These are phyloP conservation scores for Agriopis marginaria DNA, from an alignment of 2,888 invertebrate species.

Conservation along the genomic window DNA sequence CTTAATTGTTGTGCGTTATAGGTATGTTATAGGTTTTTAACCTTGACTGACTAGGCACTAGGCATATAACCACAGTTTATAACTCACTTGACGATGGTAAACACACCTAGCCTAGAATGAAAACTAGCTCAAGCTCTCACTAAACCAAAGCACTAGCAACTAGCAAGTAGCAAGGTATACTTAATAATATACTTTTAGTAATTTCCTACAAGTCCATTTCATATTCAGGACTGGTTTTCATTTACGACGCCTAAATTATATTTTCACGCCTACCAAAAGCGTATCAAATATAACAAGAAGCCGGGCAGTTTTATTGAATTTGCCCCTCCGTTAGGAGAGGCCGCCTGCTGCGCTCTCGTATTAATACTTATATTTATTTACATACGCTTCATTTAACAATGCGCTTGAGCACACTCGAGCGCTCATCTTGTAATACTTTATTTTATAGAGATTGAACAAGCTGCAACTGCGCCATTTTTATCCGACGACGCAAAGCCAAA, in stretches of 20 bases:
- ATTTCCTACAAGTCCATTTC: not conserved
- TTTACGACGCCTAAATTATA: conserved; percentile 20
- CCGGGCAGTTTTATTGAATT: conserved; percentile 69
- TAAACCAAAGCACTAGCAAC: too few relatives aligned
- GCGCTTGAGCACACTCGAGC: conserved; percentile 72
- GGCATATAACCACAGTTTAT: too few relatives aligned
- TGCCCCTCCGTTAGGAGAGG: conserved; percentile 67
- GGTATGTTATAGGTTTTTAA: too few relatives aligned
- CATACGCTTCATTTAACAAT: conserved; percentile 84
- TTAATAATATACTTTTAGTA: not conserved
- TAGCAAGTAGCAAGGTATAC: not conserved
- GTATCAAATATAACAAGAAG: conserved; percentile 43
- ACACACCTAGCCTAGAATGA: too few relatives aligned
- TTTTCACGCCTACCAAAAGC: conserved; percentile 34
- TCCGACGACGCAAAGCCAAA: conserved; percentile 13
- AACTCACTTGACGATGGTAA: too few relatives aligned
- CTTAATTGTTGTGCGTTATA: too few relatives aligned
- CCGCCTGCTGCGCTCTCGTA: conserved; percentile 75
- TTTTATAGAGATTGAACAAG: conserved; percentile 55
- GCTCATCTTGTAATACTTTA: conserved; percentile 64
- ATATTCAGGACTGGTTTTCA: conserved; percentile 36
- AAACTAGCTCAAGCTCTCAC: too few relatives aligned
- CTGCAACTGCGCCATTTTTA: conserved; percentile 40
- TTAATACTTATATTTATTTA: conserved; percentile 85
- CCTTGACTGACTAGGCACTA: too few relatives aligned